These are phyloP conservation scores for Furcifer pardalis DNA, from an alignment of 2,797 vertebrate genomes.

Conservation along the genomic window DNA sequence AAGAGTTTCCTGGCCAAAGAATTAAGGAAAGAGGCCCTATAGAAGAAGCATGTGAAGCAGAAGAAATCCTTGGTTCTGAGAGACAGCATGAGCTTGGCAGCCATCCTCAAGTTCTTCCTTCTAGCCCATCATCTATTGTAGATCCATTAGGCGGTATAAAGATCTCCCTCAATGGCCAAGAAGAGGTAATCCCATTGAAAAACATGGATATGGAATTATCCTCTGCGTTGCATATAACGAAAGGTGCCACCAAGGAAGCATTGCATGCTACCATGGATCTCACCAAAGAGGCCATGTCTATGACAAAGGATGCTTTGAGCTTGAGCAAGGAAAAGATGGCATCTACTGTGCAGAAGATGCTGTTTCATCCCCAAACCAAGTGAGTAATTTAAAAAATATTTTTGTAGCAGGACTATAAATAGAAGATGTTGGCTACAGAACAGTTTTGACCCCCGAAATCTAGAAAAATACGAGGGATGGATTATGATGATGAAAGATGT, in stretches of 20 bases:
- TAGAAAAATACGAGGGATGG: neutral
- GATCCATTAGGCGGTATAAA: slow-evolving; percentile 68
- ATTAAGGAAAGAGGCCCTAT: slow-evolving; percentile 63
- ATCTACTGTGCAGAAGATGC: slow-evolving; percentile 90
- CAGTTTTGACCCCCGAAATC: neutral
- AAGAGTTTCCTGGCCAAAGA: neutral
- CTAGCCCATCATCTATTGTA: slow-evolving; percentile 43
- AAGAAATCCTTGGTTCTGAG: slow-evolving; percentile 79
- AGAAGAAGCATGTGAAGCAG: slow-evolving; percentile 87
- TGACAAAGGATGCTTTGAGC: slow-evolving; percentile 93
- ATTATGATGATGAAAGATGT: no score
- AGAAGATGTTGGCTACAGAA: neutral
- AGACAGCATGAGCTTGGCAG: slow-evolving; percentile 44
- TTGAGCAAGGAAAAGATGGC: slow-evolving; percentile 86
- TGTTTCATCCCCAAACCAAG: slow-evolving; percentile 83
- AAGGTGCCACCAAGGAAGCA: slow-evolving; percentile 94
- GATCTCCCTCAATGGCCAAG: slow-evolving; percentile 65
- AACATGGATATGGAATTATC: slow-evolving; percentile 91
- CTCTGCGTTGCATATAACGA: slow-evolving; percentile 88
- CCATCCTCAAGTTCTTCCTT: slow-evolving; percentile 67
- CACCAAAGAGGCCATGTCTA: slow-evolving; percentile 93
- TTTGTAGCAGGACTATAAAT: neutral
- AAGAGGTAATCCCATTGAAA: slow-evolving; percentile 73
- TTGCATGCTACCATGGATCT: slow-evolving; percentile 90
- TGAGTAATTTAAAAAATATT: slow-evolving; percentile 62